Percentiles rank a stretch among this genome's conserved stretches.
Evolutionary conservation across 92 coral and sea anemone species (phyloP).

Genomic region (Anthopleura xanthogrammica): DNA sequence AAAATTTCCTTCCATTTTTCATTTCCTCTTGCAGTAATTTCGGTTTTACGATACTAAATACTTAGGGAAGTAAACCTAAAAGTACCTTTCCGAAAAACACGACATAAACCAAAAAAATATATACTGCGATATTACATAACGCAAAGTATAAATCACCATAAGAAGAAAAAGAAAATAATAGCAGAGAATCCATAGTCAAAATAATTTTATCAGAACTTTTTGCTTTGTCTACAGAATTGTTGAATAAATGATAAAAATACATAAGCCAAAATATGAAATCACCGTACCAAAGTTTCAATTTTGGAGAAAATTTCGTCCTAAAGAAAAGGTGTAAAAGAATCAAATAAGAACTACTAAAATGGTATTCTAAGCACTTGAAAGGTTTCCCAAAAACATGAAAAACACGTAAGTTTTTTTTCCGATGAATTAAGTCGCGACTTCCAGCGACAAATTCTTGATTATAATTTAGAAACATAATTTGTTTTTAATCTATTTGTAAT

Average conservation of each 20-base stretch:
- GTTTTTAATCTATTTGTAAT: background rate
- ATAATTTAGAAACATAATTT: background rate
- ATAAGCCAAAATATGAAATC: background rate
- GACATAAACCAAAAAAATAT: too few species aligned
- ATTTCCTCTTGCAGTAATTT: background rate
- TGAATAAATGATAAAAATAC: background rate
- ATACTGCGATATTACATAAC: too few species aligned
- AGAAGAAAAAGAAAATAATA: background rate
- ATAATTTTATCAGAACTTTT: background rate
- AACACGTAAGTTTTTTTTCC: background rate
- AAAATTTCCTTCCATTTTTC: background rate
- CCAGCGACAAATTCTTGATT: background rate
- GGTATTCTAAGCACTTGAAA: slow-evolving; percentile 3
- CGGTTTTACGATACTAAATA: background rate
- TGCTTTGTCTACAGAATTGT: background rate
- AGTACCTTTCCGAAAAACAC: background rate
- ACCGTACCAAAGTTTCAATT: background rate
- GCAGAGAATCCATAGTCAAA: background rate
- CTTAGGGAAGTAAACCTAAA: background rate
- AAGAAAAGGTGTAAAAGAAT: background rate
- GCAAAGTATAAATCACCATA: too few species aligned
- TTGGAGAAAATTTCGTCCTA: background rate
- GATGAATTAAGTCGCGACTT: background rate
- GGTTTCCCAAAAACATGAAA: background rate
- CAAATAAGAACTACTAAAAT: background rate